Evolutionary conservation across 2,888 invertebrate genomes (phyloP).

Genomic region (Lordiphosa andalusiaca): DNA sequence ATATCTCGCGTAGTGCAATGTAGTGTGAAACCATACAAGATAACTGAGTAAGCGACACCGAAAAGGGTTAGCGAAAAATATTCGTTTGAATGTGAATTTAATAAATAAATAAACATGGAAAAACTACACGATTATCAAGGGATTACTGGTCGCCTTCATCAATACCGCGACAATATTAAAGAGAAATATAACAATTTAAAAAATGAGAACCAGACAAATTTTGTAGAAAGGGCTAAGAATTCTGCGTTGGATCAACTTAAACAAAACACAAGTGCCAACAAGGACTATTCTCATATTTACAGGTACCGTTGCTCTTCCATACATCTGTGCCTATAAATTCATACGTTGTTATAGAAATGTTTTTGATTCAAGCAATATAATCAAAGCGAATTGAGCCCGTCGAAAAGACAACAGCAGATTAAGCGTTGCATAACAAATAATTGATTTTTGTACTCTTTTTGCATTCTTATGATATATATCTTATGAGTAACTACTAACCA

Average conservation of each 20-base stretch:
- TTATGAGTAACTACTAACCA: too few relatives aligned
- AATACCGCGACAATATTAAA: constrained; percentile 84
- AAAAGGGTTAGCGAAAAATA: not conserved
- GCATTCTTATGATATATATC: too few relatives aligned
- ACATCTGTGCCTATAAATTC: not conserved
- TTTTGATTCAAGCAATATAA: too few relatives aligned
- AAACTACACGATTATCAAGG: constrained; percentile 91
- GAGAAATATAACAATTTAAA: constrained; percentile 84
- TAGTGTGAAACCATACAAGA: constrained; percentile 39
- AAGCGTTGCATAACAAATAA: too few relatives aligned
- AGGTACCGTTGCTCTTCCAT: constrained; percentile 80
- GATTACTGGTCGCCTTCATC: constrained; percentile 86
- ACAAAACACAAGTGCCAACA: constrained; percentile 78
- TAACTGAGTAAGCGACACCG: constrained; percentile 10
- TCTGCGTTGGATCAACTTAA: constrained; percentile 73
- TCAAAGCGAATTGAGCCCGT: too few relatives aligned
- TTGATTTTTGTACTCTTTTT: too few relatives aligned
- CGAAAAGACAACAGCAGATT: too few relatives aligned
- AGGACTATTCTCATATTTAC: constrained; percentile 85
- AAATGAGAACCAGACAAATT: constrained; percentile 83
- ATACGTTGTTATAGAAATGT: too few relatives aligned
- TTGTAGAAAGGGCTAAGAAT: constrained; percentile 81
- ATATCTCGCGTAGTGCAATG: constrained; percentile 4
- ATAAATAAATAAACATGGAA: constrained; percentile 81
- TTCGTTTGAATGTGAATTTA: not conserved